Evolutionary conservation across 2,888 invertebrate genomes (phyloP), one percentile per base, ranked within the genome.

Genomic region (Cecidostiba fungosa): DNA sequence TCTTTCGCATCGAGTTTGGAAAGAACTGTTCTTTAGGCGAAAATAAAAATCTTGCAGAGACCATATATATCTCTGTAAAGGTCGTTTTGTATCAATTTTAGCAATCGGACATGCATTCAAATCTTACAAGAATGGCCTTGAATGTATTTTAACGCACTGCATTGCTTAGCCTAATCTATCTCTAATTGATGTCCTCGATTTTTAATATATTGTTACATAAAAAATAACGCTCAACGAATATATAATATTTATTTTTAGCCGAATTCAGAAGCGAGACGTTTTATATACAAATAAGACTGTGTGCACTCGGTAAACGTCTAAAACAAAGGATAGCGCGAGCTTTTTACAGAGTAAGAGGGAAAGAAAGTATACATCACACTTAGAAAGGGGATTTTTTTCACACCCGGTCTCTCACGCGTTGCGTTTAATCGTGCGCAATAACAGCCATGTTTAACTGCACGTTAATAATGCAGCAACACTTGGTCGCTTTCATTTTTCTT

Each of bases 401-500:
- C 36, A 72, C 39, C 43, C 36, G 4, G 14, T 12, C 39, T 39
- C 39, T 72, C 32, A 23, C n/a, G 36, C 70, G 36, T 70, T 70
- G 29, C 23, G 39, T 19, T 36, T 14, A 36, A 19, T 43, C 72
- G 23, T 10, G 39, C 12, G 66, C 29, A 29, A 66, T 39, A 23
- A 36, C 23, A 8, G 3, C 10, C 23, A 29, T 19, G 16, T 66
- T 78, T n/a, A 69, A 78, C 66, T 29, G 47, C 10, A 29, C 50
- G 69, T 70, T 79, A 79, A 50, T 80, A 80, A 72, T 80, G n/a
- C 36, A 47, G 26, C 8, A n/a, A 62, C 39, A 19, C 78, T 50
- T 69, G 23, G 16, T 43, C 69, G 47, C 2, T 26, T 19, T 19
- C 23, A 43, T 54, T 29, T 23, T 14, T 70, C 59, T 74, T 43